Evolutionary conservation across 2,113 vertebrate genomes (phyloP).

Genomic region (Alaudala cheleensis): DNA sequence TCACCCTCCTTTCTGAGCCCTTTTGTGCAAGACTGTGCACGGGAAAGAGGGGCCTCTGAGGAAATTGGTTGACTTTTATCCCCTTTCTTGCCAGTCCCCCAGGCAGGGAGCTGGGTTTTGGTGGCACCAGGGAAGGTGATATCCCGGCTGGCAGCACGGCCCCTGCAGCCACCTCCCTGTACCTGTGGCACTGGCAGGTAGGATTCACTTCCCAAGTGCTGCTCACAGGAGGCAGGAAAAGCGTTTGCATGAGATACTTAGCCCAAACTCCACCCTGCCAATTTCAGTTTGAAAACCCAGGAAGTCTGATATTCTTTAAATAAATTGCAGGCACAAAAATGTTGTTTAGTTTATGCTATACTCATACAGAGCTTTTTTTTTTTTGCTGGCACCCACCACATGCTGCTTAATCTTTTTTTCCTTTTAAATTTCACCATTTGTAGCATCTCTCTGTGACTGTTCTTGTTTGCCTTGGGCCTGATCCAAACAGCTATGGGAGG

Average conservation of each 20-base stretch:
- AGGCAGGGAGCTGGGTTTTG: not conserved
- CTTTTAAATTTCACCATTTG: not conserved
- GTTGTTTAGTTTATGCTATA: not conserved
- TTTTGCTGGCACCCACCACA: not conserved
- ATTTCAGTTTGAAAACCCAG: not conserved
- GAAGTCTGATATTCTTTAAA: not conserved
- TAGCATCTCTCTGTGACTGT: not conserved
- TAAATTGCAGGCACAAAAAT: not conserved
- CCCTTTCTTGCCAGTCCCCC: not conserved
- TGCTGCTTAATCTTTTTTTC: not conserved
- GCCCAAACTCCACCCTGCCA: not conserved
- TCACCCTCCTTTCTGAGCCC: not conserved
- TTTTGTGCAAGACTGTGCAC: accelerated
- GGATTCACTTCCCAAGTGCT: not conserved
- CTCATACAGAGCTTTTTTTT: not conserved
- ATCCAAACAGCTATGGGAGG: not conserved
- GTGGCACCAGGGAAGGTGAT: not conserved
- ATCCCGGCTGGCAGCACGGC: accelerated
- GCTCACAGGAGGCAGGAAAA: not conserved
- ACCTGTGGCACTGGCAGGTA: accelerated
- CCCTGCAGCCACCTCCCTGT: accelerated
- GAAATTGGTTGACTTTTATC: not conserved
- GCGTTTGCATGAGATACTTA: not conserved
- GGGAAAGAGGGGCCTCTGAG: not conserved
- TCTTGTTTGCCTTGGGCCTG: not conserved